These are phyloP conservation scores for Paramormyrops kingsleyae DNA, from an alignment of 2,113 vertebrate genomes.

Conservation along the genomic window DNA sequence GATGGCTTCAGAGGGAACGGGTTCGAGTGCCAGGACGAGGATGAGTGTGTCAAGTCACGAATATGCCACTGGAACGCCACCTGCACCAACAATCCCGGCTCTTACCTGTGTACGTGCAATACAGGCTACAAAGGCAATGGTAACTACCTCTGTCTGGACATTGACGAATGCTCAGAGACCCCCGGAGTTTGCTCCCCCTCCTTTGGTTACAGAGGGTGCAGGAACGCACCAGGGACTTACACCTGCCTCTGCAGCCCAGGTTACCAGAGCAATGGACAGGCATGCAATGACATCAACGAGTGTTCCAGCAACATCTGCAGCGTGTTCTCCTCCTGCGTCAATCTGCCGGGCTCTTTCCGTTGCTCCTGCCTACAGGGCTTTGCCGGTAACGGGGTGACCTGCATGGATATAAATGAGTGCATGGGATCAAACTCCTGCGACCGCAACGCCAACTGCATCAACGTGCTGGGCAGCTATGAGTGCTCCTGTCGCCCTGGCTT, in stretches of 20 bases:
- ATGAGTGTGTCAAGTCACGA: constrained; percentile 51
- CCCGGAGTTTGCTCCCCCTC: constrained; percentile 52
- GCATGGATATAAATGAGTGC: constrained; percentile 70
- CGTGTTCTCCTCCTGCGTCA: constrained; percentile 52
- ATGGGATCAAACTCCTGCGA: constrained; percentile 48
- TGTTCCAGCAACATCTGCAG: constrained; percentile 58
- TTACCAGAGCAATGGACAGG: constrained; percentile 56
- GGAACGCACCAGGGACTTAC: constrained; percentile 62
- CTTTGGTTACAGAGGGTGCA: constrained; percentile 62
- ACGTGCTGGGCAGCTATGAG: constrained; percentile 60
- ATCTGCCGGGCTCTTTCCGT: constrained; percentile 55
- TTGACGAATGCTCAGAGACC: constrained; percentile 67
- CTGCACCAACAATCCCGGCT: constrained; percentile 68
- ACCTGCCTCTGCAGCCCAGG: constrained; percentile 57
- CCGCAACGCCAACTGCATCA: constrained; percentile 54
- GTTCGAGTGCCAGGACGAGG: constrained; percentile 54
- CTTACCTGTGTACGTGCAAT: constrained; percentile 64
- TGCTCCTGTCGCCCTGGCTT: constrained; percentile 62
- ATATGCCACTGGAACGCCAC: constrained; percentile 73
- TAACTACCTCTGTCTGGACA: constrained; percentile 68
- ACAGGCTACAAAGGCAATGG: constrained; percentile 70
- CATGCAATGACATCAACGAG: constrained; percentile 66
- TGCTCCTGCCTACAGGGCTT: constrained; percentile 63
- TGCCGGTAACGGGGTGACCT: constrained; percentile 59
- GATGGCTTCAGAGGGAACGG: constrained; percentile 60